Evolutionary conservation across 2,888 invertebrate species (phyloP).

Genomic region (Corbicula japonica): DNA sequence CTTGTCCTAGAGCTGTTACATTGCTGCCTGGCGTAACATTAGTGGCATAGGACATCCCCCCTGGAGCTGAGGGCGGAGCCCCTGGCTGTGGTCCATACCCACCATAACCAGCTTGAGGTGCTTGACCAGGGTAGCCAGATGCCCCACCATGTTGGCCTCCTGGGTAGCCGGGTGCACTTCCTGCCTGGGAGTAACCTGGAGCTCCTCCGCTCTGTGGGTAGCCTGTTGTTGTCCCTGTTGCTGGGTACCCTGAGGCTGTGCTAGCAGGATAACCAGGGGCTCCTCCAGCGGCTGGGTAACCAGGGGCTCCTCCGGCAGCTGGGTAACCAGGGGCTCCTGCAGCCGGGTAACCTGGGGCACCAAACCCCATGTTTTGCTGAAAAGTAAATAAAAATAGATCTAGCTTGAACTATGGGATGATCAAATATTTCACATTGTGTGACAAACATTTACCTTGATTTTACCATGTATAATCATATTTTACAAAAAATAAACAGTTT

Average conservation of each 20-base stretch:
- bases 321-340: slow-evolving; percentile 50
- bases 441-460: background rate
- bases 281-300: slow-evolving; percentile 46
- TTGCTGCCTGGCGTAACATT: slow-evolving; percentile 46
- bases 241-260: slow-evolving; percentile 35
- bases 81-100: slow-evolving; percentile 34
- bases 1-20: slow-evolving; percentile 50
- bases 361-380: slow-evolving; percentile 52
- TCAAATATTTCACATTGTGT: background rate
- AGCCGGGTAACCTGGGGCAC: slow-evolving; percentile 48
- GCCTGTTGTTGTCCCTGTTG: slow-evolving; percentile 12
- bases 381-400: slow-evolving; percentile 10
- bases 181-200: slow-evolving; percentile 43
- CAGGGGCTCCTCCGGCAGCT: slow-evolving; percentile 45
- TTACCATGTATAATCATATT: background rate
- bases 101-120: slow-evolving; percentile 43
- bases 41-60: slow-evolving; percentile 53
- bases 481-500: too few relatives aligned
- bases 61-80: slow-evolving; percentile 47
- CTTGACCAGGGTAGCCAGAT: slow-evolving; percentile 35
- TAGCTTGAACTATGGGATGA: background rate
- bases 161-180: too few relatives aligned
- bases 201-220: slow-evolving; percentile 15
- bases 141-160: too few relatives aligned
- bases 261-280: slow-evolving; percentile 16